phyloP scores from a whole-genome alignment of 2,888 invertebrate species.

The Labia minor region DNA sequence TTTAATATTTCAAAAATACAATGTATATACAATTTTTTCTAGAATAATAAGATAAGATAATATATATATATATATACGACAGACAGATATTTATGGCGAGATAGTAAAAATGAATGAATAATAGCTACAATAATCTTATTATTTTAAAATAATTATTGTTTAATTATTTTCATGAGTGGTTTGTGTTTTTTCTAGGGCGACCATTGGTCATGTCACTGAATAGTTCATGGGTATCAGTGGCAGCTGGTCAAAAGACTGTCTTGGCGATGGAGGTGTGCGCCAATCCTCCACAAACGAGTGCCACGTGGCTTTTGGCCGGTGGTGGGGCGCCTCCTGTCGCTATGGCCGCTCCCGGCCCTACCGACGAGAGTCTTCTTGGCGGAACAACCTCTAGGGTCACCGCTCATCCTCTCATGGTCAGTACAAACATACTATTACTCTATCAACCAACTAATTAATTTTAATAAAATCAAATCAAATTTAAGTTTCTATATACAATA shows the following conservation, averaged over 20 bases:
- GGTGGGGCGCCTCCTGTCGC: constrained; percentile 29
- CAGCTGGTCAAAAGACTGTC: constrained; percentile 55
- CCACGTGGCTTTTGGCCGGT: constrained; percentile 45
- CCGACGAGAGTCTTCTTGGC: constrained; percentile 31
- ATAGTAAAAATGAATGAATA: neutral
- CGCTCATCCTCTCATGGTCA: constrained; percentile 26
- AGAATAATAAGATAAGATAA: too few relatives aligned
- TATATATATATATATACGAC: too few relatives aligned
- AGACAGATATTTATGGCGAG: too few relatives aligned
- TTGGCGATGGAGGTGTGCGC: constrained; percentile 65
- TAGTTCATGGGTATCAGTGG: constrained; percentile 51
- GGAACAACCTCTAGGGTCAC: constrained; percentile 22
- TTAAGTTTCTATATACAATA: too few relatives aligned
- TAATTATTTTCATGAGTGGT: too few relatives aligned
- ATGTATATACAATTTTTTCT: too few relatives aligned
- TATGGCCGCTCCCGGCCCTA: constrained; percentile 39
- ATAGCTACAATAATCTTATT: too few relatives aligned
- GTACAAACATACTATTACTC: too few relatives aligned
- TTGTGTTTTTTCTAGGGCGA: constrained; percentile 48
- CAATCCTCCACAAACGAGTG: constrained; percentile 55
- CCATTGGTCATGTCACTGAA: constrained; percentile 55
- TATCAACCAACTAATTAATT: too few relatives aligned
- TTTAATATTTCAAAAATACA: too few relatives aligned
- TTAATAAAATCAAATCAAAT: too few relatives aligned
- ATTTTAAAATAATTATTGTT: too few relatives aligned